Evolutionary conservation across 1,140 invertebrate genomes (phyloP).

Genomic region (Theocolax elegans): DNA sequence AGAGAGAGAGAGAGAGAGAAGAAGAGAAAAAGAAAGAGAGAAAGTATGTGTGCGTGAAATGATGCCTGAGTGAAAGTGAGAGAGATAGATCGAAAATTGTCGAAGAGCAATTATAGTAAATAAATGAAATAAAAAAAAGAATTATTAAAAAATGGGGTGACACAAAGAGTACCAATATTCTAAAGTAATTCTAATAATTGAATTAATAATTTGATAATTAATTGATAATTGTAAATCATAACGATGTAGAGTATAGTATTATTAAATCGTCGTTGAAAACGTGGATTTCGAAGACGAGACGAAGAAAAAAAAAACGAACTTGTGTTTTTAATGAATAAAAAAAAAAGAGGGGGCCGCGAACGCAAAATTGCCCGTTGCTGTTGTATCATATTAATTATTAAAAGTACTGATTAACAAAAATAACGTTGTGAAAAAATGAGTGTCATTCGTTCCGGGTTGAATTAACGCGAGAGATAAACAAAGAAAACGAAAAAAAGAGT

Average conservation of each 20-base stretch:
- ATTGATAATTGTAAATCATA: slow-evolving; percentile 67
- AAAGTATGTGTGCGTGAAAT: slow-evolving; percentile 14
- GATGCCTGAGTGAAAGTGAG: slow-evolving; percentile 11
- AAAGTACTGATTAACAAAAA: slow-evolving; percentile 42
- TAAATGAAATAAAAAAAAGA: slow-evolving; percentile 25
- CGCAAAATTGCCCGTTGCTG: slow-evolving; percentile 49
- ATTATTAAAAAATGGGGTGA: slow-evolving; percentile 32
- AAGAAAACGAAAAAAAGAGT: neutral
- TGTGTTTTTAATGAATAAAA: slow-evolving; percentile 54
- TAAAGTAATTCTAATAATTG: slow-evolving; percentile 69
- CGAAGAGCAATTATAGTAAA: slow-evolving; percentile 37
- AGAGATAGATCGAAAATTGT: slow-evolving; percentile 39
- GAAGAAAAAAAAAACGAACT: slow-evolving; percentile 50
- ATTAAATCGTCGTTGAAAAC: slow-evolving; percentile 36
- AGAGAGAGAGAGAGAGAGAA: slow-evolving; percentile 29
- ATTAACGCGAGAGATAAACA: slow-evolving; percentile 6
- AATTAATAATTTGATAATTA: slow-evolving; percentile 69
- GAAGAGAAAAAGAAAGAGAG: slow-evolving; percentile 10
- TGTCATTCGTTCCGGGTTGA: slow-evolving; percentile 41
- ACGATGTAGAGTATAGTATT: slow-evolving; percentile 64
- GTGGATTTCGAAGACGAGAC: slow-evolving; percentile 47
- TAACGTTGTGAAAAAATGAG: no score
- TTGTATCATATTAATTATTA: slow-evolving; percentile 56
- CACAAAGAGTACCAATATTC: slow-evolving; percentile 66
- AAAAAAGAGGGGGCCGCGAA: slow-evolving; percentile 27